Percentiles rank a stretch among this genome's conserved stretches.
Conservation (phyloP, 2,113 vertebrate genomes). For the Stictonetta naevosa region DNA sequence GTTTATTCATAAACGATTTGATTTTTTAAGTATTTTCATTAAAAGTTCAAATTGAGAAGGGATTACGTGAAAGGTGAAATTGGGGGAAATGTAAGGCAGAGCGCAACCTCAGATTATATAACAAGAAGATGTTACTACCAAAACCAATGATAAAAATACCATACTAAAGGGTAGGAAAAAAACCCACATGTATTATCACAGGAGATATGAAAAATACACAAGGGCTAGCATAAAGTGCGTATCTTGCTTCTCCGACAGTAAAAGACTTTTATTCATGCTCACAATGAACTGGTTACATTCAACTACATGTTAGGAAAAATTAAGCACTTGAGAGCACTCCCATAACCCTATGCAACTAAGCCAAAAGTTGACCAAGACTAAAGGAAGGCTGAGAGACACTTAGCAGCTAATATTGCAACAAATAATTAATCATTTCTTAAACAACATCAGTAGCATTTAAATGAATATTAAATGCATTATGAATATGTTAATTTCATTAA, state of each 20-base stretch:
- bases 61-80: neutral
- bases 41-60: neutral
- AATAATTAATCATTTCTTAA: neutral
- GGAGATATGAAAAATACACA: neutral
- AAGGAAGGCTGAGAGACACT: neutral
- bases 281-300: neutral
- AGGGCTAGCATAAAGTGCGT: rapidly evolving
- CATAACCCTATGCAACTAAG: too few relatives aligned
- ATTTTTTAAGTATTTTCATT: neutral
- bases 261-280: neutral
- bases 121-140: neutral
- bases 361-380: too few relatives aligned
- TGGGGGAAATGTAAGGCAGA: neutral
- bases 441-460: neutral
- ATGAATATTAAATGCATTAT: too few relatives aligned
- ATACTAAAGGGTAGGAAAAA: neutral
- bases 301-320: neutral
- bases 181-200: neutral
- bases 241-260: neutral
- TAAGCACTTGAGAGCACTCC: too few relatives aligned
- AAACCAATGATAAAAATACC: neutral
- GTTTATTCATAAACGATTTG: neutral
- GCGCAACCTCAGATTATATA: neutral
- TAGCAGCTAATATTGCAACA: neutral
- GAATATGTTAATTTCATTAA: neutral